Conservation (phyloP, 37 sponge, comb jelly and placozoan genomes). For the Bolinopsis microptera region DNA sequence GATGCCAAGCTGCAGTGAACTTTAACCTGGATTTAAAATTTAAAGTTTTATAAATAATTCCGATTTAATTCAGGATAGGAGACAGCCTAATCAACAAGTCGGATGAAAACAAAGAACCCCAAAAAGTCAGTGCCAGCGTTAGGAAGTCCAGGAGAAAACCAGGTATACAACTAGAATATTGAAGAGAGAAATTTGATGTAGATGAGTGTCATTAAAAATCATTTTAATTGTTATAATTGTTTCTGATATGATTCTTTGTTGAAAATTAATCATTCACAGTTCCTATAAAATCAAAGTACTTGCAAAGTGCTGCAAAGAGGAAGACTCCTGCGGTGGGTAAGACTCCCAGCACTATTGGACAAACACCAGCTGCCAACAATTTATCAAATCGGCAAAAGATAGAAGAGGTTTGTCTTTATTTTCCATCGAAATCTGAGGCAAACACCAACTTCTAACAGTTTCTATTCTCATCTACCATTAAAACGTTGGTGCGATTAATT, state of each 20-base stretch:
- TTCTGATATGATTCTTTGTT: no score
- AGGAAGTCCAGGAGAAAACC: slow-evolving; percentile 6
- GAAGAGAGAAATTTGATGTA: no score
- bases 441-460: neutral
- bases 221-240: no score
- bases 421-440: neutral
- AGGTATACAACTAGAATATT: neutral
- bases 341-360: neutral
- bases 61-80: slow-evolving; percentile 5
- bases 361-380: neutral
- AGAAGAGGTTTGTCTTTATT: slow-evolving; percentile 58
- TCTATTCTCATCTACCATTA: no score
- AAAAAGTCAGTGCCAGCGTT: neutral
- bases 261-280: no score
- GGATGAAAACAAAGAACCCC: slow-evolving; percentile 41
- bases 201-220: no score
- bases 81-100: slow-evolving; percentile 44
- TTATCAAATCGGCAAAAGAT: slow-evolving; percentile 33
- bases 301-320: slow-evolving; percentile 15
- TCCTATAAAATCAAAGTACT: slow-evolving; percentile 40
- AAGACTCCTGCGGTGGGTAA: slow-evolving; percentile 54
- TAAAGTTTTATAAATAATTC: no score
- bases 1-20: no score
- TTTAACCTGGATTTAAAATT: no score
- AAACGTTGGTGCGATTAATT: no score